Percentiles rank a stretch among this genome's conserved stretches.
Evolutionary conservation across 1,140 invertebrate species (phyloP).

Genomic region (Drosophila ambigua): DNA sequence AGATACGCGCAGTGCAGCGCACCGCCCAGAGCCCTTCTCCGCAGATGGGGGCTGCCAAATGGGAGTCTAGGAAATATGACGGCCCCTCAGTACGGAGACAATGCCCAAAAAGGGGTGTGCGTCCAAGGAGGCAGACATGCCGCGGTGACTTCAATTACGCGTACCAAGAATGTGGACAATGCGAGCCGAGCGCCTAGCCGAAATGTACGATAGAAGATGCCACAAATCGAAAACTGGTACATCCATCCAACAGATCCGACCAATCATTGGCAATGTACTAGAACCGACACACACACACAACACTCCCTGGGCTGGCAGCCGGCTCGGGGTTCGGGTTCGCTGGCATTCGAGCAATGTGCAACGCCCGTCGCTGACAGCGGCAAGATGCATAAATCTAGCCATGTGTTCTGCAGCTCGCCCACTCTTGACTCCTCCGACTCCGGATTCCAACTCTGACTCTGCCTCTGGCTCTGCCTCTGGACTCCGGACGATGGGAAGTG

Average conservation of each 20-base stretch:
- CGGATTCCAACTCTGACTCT: slow-evolving; percentile 9
- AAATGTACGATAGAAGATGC: slow-evolving; percentile 44
- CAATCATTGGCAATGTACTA: slow-evolving; percentile 78
- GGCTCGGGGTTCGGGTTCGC: slow-evolving; percentile 25
- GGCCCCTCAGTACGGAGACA: slow-evolving; percentile 38
- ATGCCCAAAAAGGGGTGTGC: slow-evolving; percentile 66
- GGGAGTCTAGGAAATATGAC: slow-evolving; percentile 65
- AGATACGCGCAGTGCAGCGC: slow-evolving; percentile 34
- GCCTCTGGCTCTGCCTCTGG: neutral
- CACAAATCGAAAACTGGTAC: slow-evolving; percentile 8
- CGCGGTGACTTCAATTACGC: slow-evolving; percentile 82
- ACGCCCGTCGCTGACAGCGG: slow-evolving; percentile 67
- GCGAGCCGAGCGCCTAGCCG: slow-evolving; percentile 59
- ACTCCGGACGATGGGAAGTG: slow-evolving; percentile 7
- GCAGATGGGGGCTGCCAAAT: slow-evolving; percentile 1
- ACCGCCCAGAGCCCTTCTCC: slow-evolving; percentile 9
- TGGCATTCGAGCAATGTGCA: slow-evolving; percentile 58
- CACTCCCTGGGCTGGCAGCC: slow-evolving; percentile 8
- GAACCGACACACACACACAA: slow-evolving; percentile 44
- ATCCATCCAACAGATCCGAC: slow-evolving; percentile 55
- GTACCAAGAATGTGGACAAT: slow-evolving; percentile 76
- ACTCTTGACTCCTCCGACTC: slow-evolving; percentile 10
- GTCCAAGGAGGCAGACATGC: slow-evolving; percentile 52
- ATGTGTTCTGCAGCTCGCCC: slow-evolving; percentile 42
- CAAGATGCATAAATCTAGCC: slow-evolving; percentile 63